Evolutionary conservation across 2,113 vertebrate genomes (phyloP).

Genomic region (Holacanthus passer): DNA sequence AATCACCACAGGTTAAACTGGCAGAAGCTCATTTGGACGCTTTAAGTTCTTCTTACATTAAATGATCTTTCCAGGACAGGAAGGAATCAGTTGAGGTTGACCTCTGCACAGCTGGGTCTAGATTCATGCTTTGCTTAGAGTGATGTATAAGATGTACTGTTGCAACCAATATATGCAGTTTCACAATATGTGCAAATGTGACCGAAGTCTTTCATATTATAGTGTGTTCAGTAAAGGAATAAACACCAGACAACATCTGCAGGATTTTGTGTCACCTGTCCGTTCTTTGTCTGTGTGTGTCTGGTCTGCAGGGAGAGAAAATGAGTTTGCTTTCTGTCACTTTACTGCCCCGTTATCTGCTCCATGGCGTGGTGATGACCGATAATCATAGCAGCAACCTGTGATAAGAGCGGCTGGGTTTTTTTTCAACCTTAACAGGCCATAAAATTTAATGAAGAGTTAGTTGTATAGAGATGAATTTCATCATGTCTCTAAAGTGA

Average conservation of each 20-base stretch:
- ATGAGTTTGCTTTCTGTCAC: slow-evolving; percentile 62
- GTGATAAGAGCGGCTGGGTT: slow-evolving; percentile 64
- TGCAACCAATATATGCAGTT: background rate
- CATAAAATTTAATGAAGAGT: slow-evolving; percentile 77
- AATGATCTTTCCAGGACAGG: background rate
- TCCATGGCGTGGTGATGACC: slow-evolving; percentile 66
- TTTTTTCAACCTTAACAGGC: slow-evolving; percentile 66
- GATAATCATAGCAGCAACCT: slow-evolving; percentile 66
- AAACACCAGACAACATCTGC: background rate
- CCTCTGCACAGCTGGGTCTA: background rate
- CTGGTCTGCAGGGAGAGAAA: slow-evolving; percentile 27
- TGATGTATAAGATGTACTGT: background rate
- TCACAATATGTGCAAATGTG: background rate
- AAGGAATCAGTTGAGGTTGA: background rate
- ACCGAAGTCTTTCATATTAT: background rate
- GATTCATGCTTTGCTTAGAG: background rate
- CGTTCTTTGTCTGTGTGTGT: background rate
- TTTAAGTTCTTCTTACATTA: too few relatives aligned
- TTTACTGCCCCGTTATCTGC: slow-evolving; percentile 76
- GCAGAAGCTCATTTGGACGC: background rate
- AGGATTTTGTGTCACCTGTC: slow-evolving; percentile 29
- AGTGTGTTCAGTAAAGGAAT: background rate
- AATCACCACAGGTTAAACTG: slow-evolving; percentile 61
- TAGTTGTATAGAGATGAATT: slow-evolving; percentile 72
- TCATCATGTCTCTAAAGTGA: slow-evolving; percentile 36